Base-by-base conservation (phyloP, 1,140 invertebrate species). In the Diabrotica virgifera region DNA sequence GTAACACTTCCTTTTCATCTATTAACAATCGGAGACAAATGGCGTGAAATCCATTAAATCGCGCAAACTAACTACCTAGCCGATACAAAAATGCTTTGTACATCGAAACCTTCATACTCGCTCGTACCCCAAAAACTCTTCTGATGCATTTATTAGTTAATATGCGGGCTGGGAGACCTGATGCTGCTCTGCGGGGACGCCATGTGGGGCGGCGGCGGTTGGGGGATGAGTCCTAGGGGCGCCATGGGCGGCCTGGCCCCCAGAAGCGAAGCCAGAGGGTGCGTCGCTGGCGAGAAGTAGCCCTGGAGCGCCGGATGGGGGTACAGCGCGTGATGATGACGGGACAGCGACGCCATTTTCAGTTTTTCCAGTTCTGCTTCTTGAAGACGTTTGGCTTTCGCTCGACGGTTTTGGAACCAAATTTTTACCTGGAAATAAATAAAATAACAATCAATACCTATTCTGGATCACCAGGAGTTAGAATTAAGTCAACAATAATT, bases 351-450 rank as follows among this genome's bases (percentile, higher is more conserved):
- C 14, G 78, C 78, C 78, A 79, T 79, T 64, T 79, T 79, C 55
- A 79, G 66, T 79, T 93, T 94, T 79, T 94, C 93, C 69, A 95
- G 87, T 85, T 97, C 95, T 38, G 95, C 94, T 79, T 98, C 95
- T 78, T 97, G 94, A 5, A 97, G 84, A 12, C 95, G 87, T 78
- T 98, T 98, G 70, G 93, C 92, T 80, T 98, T 97, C 57, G 95
- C 95, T 46, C 95, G 84, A 6, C 95, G 86, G 80, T 98, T 98
- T 87, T 98, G 95, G 80, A 97, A 98, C 95, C 95, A 98, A 73
- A 97, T 98, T 86, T 97, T 97, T 66, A 95, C 92, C 89, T 93
- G 83, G 50, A 82, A 84, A 68, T 72, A 80, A 73, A 75, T 10
- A 6, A 6, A 46, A 1, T 2, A 46, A 46, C 24, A 24, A 4